Percentiles rank a stretch among this genome's conserved stretches.
Evolutionary conservation across 2,888 invertebrate species (phyloP).

Genomic region (Tortrix viridana): DNA sequence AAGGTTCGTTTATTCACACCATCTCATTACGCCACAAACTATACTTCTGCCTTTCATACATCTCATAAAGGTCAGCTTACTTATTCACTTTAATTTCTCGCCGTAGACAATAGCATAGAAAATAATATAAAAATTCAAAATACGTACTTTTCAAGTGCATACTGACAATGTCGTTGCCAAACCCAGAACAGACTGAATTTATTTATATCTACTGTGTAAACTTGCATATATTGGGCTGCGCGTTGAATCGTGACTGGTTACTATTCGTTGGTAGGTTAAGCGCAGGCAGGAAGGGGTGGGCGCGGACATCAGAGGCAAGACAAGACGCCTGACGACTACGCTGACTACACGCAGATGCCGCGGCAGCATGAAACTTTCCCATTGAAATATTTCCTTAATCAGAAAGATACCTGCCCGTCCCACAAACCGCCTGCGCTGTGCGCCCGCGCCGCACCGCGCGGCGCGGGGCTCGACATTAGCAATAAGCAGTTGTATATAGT

Average conservation of each 20-base stretch:
- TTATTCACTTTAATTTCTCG: slow-evolving; percentile 23
- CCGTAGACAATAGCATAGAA: slow-evolving; percentile 33
- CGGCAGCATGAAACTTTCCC: too few species aligned
- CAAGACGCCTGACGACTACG: too few species aligned
- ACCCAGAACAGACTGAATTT: slow-evolving; percentile 77
- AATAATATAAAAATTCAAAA: slow-evolving; percentile 31
- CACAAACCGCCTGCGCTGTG: neutral
- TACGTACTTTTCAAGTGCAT: slow-evolving; percentile 36
- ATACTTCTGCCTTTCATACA: slow-evolving; percentile 33
- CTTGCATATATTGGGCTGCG: slow-evolving; percentile 63
- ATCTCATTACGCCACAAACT: slow-evolving; percentile 25
- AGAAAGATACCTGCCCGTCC: neutral
- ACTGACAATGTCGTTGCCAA: slow-evolving; percentile 78
- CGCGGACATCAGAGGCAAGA: neutral
- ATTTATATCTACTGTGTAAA: slow-evolving; percentile 72
- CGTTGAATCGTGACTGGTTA: slow-evolving; percentile 45
- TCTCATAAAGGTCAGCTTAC: slow-evolving; percentile 16
- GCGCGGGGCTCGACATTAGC: slow-evolving; percentile 68
- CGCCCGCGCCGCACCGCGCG: slow-evolving; percentile 1
- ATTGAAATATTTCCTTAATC: too few species aligned
- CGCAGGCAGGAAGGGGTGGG: neutral
- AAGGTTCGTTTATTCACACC: slow-evolving; percentile 10
- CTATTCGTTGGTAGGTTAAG: slow-evolving; percentile 1
- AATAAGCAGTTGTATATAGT: slow-evolving; percentile 83
- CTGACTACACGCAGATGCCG: too few species aligned